phyloP scores from a whole-genome alignment of 1,140 invertebrate genomes.

The Plodia interpunctella region DNA sequence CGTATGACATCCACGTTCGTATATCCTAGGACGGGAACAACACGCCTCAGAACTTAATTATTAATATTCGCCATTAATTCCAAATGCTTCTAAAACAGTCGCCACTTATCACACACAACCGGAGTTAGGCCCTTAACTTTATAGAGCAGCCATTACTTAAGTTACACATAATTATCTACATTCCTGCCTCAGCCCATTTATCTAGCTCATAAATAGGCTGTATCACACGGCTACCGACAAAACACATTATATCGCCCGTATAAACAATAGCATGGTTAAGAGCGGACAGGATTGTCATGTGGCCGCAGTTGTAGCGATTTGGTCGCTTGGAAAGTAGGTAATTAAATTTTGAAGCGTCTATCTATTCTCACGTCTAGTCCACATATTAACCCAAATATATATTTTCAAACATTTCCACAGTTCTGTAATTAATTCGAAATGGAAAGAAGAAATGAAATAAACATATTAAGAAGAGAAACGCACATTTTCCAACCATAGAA shows the following conservation, averaged over 20 bases:
- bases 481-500: too few relatives aligned
- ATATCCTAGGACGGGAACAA: too few relatives aligned
- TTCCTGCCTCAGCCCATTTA: conserved; percentile 43
- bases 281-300: conserved; percentile 30
- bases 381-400: too few relatives aligned
- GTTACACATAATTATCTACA: conserved; percentile 23
- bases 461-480: too few relatives aligned
- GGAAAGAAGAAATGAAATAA: too few relatives aligned
- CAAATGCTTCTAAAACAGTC: not conserved
- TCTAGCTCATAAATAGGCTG: conserved; percentile 54
- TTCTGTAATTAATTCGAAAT: too few relatives aligned
- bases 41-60: not conserved
- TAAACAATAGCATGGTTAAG: conserved; percentile 68
- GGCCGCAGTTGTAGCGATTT: conserved; percentile 33
- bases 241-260: conserved; percentile 69
- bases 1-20: too few relatives aligned
- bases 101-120: not conserved
- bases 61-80: not conserved
- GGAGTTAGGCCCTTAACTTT: not conserved
- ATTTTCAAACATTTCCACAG: too few relatives aligned
- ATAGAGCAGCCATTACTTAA: conserved; percentile 8
- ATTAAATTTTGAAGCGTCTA: too few relatives aligned
- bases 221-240: conserved; percentile 64
- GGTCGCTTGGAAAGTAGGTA: not conserved
- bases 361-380: too few relatives aligned